Evolutionary conservation across 2,113 vertebrate genomes (phyloP), one percentile per base, ranked within the genome.

Genomic region (Equus quagga): DNA sequence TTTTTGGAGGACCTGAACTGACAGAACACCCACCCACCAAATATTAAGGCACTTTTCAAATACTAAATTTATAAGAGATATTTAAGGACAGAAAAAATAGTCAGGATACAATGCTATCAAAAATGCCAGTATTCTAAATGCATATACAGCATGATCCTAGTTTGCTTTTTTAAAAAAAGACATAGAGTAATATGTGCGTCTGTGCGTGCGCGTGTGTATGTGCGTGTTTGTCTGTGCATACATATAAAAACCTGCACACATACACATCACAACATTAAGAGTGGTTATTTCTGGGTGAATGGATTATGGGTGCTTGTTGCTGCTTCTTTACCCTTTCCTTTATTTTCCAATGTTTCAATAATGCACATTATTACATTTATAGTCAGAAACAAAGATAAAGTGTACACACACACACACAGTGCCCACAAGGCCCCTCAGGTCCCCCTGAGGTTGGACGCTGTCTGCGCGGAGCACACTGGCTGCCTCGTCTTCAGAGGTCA

Each of bases 371-470:
- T 44, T 91, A 60, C 19, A 64, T 94, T 70, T 81, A 86, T 58
- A n/a, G 94, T 69, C 82, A 92, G 60, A 85, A 91, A 87, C 36
- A 95, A 92, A 91, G n/a, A 51, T 28, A 69, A 69, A 69, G 46
- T 62, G 4, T 21, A 2, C 51, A 75, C 21, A 54, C 31, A 92
- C 49, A 79, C 13, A 89, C 13, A 21, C 3, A 64, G 36, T 8
- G 12, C 31, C 14, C 65, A 6, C 3, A 28, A 41, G 7, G 13
- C 33, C 24, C 4, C 44, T 41, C 36, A 21, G 26, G 60, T 31
- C 11, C 26, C 54, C 41, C 26, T 26, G 21, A 92, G 44, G 28
- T 31, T 18, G 12, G 23, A 21, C 0, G 5, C 17, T 21, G 17
- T 85, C 82, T 64, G 33, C 36, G 81, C 46, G 31, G 46, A 49